phyloP scores from a whole-genome alignment of 64 coral and sea anemone species.

The Hydrozoanthus tunicans region DNA sequence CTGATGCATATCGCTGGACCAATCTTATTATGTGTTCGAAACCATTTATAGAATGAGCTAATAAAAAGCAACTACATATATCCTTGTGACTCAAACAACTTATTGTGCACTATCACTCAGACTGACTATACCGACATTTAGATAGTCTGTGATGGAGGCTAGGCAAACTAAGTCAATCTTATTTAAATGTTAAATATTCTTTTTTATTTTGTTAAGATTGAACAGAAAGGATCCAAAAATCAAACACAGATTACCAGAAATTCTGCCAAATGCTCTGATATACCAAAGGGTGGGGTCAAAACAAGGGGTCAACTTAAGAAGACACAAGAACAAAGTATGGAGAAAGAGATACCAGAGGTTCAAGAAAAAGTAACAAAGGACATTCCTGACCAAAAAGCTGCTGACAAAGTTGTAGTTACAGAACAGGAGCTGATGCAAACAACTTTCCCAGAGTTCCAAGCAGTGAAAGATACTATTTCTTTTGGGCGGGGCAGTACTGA shows the following conservation, averaged over 20 bases:
- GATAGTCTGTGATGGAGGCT: too few species aligned
- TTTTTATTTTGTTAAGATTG: neutral
- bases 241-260: neutral
- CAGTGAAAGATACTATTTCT: constrained; percentile 60
- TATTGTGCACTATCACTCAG: too few species aligned
- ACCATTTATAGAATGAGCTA: too few species aligned
- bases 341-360: neutral
- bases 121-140: too few species aligned
- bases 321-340: neutral
- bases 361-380: constrained; percentile 9
- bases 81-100: too few species aligned
- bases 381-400: neutral
- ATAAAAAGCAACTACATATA: too few species aligned
- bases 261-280: neutral
- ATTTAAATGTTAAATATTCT: neutral
- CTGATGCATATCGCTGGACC: too few species aligned
- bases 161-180: too few species aligned
- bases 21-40: too few species aligned
- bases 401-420: neutral
- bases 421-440: neutral
- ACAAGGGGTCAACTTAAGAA: constrained; percentile 64
- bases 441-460: constrained; percentile 40
- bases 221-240: neutral
- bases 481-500: constrained; percentile 74
- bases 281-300: constrained; percentile 26